phyloP scores from a whole-genome alignment of 2,113 vertebrate species.

The Leptosomus discolor region DNA sequence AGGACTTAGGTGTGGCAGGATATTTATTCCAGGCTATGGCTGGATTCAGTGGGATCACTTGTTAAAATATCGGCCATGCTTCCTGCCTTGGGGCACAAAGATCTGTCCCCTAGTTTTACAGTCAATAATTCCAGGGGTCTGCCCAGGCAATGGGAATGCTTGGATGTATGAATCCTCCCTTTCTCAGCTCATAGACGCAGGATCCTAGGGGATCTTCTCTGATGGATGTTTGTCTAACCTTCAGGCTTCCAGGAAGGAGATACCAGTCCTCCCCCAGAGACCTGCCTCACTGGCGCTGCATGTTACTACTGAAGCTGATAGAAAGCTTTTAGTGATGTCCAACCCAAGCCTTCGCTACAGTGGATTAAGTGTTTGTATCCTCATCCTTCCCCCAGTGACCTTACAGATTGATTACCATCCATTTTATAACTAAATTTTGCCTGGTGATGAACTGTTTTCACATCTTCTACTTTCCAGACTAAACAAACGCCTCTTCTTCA shows the following conservation, averaged over 20 bases:
- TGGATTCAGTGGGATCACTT: not conserved
- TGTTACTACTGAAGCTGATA: accelerated
- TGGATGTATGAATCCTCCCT: not conserved
- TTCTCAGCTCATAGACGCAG: not conserved
- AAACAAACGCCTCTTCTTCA: not conserved
- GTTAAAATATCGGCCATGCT: not conserved
- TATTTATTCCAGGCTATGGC: not conserved
- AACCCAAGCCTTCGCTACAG: not conserved
- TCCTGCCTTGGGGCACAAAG: not conserved
- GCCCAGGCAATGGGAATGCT: not conserved
- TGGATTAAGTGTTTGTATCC: not conserved
- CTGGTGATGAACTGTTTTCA: not conserved
- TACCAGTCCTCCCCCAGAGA: not conserved
- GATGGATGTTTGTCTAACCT: not conserved
- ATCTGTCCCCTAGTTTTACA: not conserved
- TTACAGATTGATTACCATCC: not conserved
- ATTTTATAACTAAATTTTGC: not conserved
- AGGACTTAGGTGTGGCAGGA: accelerated
- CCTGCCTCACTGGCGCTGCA: not conserved
- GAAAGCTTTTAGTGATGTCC: not conserved
- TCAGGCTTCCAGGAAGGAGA: not conserved
- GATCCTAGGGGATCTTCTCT: not conserved
- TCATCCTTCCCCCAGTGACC: not conserved
- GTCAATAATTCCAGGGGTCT: not conserved
- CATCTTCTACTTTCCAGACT: not conserved